These are phyloP conservation scores for Temnopleurus reevesii DNA, from an alignment of 53 echinoderm and acorn worm species.

Conservation along the genomic window DNA sequence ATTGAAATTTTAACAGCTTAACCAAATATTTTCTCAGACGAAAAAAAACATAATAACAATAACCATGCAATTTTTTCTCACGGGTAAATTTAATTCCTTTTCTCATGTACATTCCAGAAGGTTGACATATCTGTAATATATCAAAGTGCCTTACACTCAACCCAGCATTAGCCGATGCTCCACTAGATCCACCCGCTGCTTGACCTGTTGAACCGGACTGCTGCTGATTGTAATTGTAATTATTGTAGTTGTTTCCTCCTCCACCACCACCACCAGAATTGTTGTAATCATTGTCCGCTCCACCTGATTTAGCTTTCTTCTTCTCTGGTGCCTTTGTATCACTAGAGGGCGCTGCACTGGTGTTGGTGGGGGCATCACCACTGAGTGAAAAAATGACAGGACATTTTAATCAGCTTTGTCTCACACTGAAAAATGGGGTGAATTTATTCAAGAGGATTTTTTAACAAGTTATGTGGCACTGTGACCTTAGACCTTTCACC, in stretches of 20 bases:
- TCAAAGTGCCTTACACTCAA: neutral
- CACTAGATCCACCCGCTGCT: neutral
- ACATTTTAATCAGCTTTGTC: no score
- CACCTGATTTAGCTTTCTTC: slow-evolving; percentile 21
- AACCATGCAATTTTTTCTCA: no score
- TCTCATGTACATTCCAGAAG: no score
- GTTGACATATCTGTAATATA: no score
- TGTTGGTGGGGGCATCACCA: slow-evolving; percentile 12
- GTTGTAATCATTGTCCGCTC: neutral
- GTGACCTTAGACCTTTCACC: no score
- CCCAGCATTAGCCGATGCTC: slow-evolving; percentile 1
- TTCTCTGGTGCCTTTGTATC: slow-evolving; percentile 44
- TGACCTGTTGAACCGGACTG: neutral
- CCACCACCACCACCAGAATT: neutral
- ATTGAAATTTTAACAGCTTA: neutral
- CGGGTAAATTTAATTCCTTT: no score
- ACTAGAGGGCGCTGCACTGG: neutral
- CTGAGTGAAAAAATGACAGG: neutral
- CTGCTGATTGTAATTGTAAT: slow-evolving; percentile 10
- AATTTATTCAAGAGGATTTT: no score
- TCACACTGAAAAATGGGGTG: no score
- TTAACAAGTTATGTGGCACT: no score
- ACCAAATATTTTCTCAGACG: neutral
- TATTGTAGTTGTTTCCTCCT: neutral
- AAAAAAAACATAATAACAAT: neutral